Evolutionary conservation across 2,797 vertebrate genomes (phyloP).

Genomic region (Odontamblyopus rebecca): DNA sequence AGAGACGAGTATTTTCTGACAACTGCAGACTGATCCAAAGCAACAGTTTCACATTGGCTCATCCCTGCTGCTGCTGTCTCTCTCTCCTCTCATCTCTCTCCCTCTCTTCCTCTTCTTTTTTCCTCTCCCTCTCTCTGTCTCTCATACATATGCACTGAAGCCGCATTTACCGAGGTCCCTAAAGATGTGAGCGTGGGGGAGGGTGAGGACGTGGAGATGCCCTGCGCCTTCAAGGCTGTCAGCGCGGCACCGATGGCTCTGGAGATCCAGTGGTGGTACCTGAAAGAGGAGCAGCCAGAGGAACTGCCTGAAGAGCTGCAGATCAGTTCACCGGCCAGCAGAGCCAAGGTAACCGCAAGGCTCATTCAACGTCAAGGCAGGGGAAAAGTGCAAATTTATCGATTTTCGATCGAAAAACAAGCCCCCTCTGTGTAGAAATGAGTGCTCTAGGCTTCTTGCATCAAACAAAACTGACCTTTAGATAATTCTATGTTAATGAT

Average conservation of each 20-base stretch:
- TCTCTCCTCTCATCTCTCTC: constrained; percentile 17
- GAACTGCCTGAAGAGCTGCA: constrained; percentile 85
- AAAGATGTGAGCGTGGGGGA: constrained; percentile 91
- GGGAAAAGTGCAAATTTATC: not conserved
- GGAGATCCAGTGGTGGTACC: constrained; percentile 98
- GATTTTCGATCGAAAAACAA: not conserved
- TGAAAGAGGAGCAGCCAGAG: constrained; percentile 82
- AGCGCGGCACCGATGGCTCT: constrained; percentile 87
- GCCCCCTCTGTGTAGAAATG: not conserved
- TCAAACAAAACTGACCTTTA: constrained; percentile 1
- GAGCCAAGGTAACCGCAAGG: constrained; percentile 81
- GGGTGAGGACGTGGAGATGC: constrained; percentile 95
- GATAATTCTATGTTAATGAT: not conserved
- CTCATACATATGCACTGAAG: constrained; percentile 58
- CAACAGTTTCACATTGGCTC: constrained; percentile 14
- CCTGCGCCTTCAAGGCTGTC: constrained; percentile 89
- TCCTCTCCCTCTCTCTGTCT: constrained; percentile 45
- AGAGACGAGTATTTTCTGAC: not conserved
- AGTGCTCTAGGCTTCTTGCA: not conserved
- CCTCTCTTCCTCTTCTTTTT: not conserved
- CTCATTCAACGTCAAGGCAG: not conserved
- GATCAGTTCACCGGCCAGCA: constrained; percentile 82
- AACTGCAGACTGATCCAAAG: constrained; percentile 6
- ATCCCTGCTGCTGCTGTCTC: constrained; percentile 17
- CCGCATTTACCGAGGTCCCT: constrained; percentile 92